A percentile compares a stretch with the other conserved stretches of the same genome.
These are phyloP conservation scores for Erpobdella octoculata DNA, from an alignment of 2,888 invertebrate genomes.

Conservation along the genomic window DNA sequence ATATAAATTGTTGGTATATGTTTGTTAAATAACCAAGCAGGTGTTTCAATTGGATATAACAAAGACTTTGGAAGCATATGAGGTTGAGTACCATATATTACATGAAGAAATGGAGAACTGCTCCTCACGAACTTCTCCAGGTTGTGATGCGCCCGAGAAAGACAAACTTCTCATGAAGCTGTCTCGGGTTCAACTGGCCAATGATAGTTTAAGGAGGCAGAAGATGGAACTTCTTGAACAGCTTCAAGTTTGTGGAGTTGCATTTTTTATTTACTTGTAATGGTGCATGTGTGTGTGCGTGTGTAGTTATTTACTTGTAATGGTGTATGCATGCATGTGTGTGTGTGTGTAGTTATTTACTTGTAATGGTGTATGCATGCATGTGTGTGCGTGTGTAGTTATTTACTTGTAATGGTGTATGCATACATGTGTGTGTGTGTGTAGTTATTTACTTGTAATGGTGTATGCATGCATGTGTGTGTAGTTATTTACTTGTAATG, in stretches of 20 bases:
- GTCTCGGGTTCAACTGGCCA: conserved; percentile 55
- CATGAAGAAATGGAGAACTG: conserved; percentile 73
- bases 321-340: too few species aligned
- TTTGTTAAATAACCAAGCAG: conserved; percentile 38
- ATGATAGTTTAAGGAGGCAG: conserved; percentile 58
- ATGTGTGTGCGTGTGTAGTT: too few species aligned
- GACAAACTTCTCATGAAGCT: neutral
- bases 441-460: too few species aligned
- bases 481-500: too few species aligned
- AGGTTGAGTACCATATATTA: conserved; percentile 85
- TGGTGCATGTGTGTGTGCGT: too few species aligned
- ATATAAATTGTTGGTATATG: neutral
- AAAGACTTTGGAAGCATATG: conserved; percentile 71
- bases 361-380: too few species aligned
- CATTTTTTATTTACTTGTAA: neutral
- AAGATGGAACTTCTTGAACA: conserved; percentile 50
- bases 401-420: too few species aligned
- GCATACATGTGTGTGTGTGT: too few species aligned
- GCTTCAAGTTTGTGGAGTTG: conserved; percentile 40
- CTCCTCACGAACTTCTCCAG: neutral
- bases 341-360: too few species aligned
- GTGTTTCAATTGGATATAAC: conserved; percentile 49
- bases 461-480: too few species aligned
- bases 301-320: too few species aligned
- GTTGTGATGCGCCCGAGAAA: neutral